A percentile compares a stretch with the other conserved stretches of the same genome.
These are phyloP conservation scores for Papilio demoleus DNA, from an alignment of 2,888 invertebrate species.

Conservation along the genomic window DNA sequence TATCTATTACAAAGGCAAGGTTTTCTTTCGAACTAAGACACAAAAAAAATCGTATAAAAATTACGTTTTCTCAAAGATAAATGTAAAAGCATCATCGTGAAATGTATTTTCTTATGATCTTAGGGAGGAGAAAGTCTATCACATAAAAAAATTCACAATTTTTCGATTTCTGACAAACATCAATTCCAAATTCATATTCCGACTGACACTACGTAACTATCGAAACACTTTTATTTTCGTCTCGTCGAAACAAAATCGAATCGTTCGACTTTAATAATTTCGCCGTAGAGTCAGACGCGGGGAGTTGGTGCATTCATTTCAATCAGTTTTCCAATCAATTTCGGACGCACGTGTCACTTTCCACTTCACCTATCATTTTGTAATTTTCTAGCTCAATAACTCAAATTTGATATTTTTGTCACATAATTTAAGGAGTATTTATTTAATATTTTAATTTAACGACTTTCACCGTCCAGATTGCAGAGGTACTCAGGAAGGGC, in stretches of 20 bases:
- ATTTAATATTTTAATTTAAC: too few species aligned
- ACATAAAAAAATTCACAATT: too few species aligned
- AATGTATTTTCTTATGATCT: too few species aligned
- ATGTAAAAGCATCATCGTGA: too few species aligned
- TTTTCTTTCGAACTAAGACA: not conserved
- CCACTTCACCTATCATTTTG: conserved; percentile 25
- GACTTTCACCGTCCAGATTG: too few species aligned
- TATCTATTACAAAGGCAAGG: conserved; percentile 8
- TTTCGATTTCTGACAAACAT: too few species aligned
- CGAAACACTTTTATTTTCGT: conserved; percentile 15
- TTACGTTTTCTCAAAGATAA: too few species aligned
- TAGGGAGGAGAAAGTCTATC: too few species aligned
- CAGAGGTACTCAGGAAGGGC: too few species aligned
- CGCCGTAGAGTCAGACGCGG: conserved; percentile 48
- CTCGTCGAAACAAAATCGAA: conserved; percentile 7
- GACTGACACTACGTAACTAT: not conserved
- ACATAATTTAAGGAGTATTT: too few species aligned
- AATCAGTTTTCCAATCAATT: conserved; percentile 73
- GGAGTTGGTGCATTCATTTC: conserved; percentile 60
- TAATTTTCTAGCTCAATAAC: not conserved
- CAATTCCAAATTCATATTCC: not conserved
- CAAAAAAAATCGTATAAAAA: not conserved
- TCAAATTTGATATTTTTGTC: too few species aligned
- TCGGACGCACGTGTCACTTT: conserved; percentile 31
- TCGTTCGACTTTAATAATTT: conserved; percentile 43